These are phyloP conservation scores for Cynodonichthys magdalenae DNA, from an alignment of 2,797 vertebrate genomes.

Conservation along the genomic window DNA sequence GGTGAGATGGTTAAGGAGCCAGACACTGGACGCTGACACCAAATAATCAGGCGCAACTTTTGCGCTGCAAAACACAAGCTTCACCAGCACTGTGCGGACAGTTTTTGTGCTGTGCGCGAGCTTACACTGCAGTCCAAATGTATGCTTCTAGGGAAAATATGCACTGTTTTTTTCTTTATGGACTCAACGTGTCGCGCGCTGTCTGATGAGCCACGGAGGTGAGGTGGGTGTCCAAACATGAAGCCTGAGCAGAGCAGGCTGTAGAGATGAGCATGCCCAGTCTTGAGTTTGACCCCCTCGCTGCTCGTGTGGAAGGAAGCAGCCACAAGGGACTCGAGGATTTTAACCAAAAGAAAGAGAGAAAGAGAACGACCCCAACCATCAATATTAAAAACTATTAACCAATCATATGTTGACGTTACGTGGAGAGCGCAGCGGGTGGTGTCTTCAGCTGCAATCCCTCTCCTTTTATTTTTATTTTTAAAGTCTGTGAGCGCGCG, in stretches of 20 bases:
- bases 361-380: slow-evolving; percentile 18
- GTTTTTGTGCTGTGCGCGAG: too few species aligned
- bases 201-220: slow-evolving; percentile 37
- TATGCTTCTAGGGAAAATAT: too few species aligned
- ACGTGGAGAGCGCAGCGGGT: slow-evolving; percentile 41
- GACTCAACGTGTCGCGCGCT: not conserved
- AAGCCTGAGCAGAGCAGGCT: slow-evolving; percentile 20
- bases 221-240: slow-evolving; percentile 9
- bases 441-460: slow-evolving; percentile 27
- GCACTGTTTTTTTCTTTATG: too few species aligned
- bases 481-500: not conserved
- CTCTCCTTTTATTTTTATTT: slow-evolving; percentile 2
- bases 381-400: slow-evolving; percentile 53
- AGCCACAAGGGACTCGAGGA: slow-evolving; percentile 61
- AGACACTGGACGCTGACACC: too few species aligned
- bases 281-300: slow-evolving; percentile 51
- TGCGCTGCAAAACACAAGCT: too few species aligned
- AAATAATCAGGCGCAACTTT: too few species aligned
- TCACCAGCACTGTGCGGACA: too few species aligned
- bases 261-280: slow-evolving; percentile 40
- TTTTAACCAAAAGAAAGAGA: slow-evolving; percentile 54
- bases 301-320: slow-evolving; percentile 28
- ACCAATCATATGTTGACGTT: slow-evolving; percentile 28
- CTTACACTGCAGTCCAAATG: too few species aligned
- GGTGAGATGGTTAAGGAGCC: not conserved